Conservation (phyloP, 1,140 invertebrate genomes). For the Himalopsyche phryganea region DNA sequence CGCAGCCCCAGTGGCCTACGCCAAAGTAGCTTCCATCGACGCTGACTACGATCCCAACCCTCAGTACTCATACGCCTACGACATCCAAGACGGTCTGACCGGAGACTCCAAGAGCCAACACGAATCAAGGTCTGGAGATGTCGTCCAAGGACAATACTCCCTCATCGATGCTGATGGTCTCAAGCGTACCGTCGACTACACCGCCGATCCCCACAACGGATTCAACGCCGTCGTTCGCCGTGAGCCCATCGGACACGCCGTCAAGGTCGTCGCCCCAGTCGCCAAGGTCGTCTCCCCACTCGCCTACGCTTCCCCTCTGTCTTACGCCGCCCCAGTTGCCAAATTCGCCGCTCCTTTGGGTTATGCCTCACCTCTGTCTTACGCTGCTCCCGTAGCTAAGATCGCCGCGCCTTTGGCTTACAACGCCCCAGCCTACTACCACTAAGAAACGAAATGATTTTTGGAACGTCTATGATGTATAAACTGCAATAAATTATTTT, state of each 20-base stretch:
- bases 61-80: conserved; percentile 66
- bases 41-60: conserved; percentile 61
- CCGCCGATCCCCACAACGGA: conserved; percentile 53
- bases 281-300: conserved; percentile 23
- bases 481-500: background rate
- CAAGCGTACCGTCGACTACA: conserved; percentile 63
- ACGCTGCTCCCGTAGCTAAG: conserved; percentile 31
- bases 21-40: conserved; percentile 37
- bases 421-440: conserved; percentile 20
- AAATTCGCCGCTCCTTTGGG: conserved; percentile 32
- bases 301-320: conserved; percentile 24
- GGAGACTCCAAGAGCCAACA: conserved; percentile 53
- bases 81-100: conserved; percentile 61
- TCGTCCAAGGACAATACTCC: conserved; percentile 63
- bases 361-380: conserved; percentile 27
- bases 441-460: background rate
- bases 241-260: conserved; percentile 38
- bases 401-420: conserved; percentile 26
- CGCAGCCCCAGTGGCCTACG: conserved; percentile 46
- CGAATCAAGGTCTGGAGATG: conserved; percentile 56
- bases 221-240: conserved; percentile 55
- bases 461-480: background rate
- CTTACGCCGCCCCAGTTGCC: conserved; percentile 36
- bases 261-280: conserved; percentile 13
- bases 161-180: conserved; percentile 64